phyloP scores from a whole-genome alignment of 2,797 vertebrate genomes.

The Botia almorhae region DNA sequence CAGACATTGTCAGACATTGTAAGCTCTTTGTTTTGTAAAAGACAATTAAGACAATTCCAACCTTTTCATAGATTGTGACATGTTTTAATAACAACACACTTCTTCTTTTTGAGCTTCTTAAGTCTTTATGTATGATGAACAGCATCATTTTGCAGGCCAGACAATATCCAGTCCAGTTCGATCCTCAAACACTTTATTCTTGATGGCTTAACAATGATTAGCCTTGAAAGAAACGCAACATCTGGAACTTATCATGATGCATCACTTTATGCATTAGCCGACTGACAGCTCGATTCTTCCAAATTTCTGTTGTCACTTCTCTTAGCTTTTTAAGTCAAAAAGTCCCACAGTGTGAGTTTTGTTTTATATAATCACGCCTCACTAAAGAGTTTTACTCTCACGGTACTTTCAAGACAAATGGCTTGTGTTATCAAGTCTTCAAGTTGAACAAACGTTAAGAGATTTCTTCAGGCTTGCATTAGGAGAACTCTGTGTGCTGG shows the following conservation, averaged over 20 bases:
- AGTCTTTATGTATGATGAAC: neutral
- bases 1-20: no score
- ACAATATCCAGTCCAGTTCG: neutral
- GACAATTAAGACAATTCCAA: no score
- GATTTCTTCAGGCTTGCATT: neutral
- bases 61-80: no score
- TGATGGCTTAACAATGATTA: conserved; percentile 14
- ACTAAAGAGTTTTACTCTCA: conserved; percentile 9
- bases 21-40: no score
- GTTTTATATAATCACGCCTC: conserved; percentile 36
- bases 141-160: neutral
- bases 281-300: conserved; percentile 39
- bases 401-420: conserved; percentile 23
- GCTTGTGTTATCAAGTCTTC: conserved; percentile 31
- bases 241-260: conserved; percentile 29
- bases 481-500: neutral
- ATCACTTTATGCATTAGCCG: conserved; percentile 18
- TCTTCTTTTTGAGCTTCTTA: no score
- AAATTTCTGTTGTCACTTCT: conserved; percentile 21
- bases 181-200: conserved; percentile 1
- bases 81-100: no score
- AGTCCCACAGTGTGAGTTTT: conserved; percentile 24
- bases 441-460: neutral
- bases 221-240: conserved; percentile 26
- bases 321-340: conserved; percentile 37